Conservation (phyloP, 2,888 invertebrate species). For the Merodon equestris region DNA sequence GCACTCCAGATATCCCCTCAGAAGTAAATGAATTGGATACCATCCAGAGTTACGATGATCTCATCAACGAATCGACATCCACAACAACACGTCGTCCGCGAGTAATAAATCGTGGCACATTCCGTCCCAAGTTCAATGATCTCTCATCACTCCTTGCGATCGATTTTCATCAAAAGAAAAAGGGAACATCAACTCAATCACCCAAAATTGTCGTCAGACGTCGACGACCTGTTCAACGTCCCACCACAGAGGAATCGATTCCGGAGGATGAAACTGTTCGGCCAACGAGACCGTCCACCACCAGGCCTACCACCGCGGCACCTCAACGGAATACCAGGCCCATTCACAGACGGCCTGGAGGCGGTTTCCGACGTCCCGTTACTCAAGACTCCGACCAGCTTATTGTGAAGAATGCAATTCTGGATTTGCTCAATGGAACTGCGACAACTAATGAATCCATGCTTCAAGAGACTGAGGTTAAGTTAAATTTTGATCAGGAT, state of each 20-base stretch:
- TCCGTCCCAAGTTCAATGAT: slow-evolving; percentile 73
- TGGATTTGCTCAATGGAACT: slow-evolving; percentile 17
- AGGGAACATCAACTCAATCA: slow-evolving; percentile 15
- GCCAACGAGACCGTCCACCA: slow-evolving; percentile 13
- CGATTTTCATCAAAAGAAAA: slow-evolving; percentile 72
- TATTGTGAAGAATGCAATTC: slow-evolving; percentile 16
- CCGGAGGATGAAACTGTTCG: slow-evolving; percentile 20
- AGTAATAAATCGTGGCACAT: slow-evolving; percentile 72
- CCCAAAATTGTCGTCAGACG: slow-evolving; percentile 35
- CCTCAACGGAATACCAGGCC: slow-evolving; percentile 5
- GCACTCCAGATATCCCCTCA: slow-evolving; percentile 69
- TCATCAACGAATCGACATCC: slow-evolving; percentile 59
- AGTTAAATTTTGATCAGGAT: slow-evolving; percentile 15
- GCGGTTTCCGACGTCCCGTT: slow-evolving; percentile 3
- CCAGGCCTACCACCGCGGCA: slow-evolving; percentile 15
- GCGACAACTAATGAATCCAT: slow-evolving; percentile 8
- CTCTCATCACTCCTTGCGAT: slow-evolving; percentile 75
- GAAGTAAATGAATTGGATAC: slow-evolving; percentile 71
- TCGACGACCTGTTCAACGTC: slow-evolving; percentile 48
- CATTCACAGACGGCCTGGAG: slow-evolving; percentile 8
- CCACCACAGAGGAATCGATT: slow-evolving; percentile 17
- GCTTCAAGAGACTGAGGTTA: slow-evolving; percentile 34
- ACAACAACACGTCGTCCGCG: slow-evolving; percentile 71
- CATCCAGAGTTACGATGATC: slow-evolving; percentile 70
- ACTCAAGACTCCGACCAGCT: slow-evolving; percentile 20